Percentiles rank a stretch among this genome's conserved stretches.
These are phyloP conservation scores for Emydura subglobosa DNA, from an alignment of 2,113 vertebrate genomes.

Conservation along the genomic window DNA sequence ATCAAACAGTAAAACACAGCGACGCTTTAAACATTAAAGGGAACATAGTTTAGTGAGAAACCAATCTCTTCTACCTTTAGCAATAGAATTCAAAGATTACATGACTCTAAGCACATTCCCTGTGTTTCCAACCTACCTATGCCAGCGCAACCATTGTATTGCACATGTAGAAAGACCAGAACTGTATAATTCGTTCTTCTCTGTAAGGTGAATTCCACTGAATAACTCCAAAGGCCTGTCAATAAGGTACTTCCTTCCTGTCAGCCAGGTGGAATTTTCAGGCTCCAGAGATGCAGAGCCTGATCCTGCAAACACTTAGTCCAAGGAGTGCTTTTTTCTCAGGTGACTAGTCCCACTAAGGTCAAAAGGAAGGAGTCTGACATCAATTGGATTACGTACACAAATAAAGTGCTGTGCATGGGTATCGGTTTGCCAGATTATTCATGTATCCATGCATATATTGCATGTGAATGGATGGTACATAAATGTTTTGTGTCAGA, in stretches of 20 bases:
- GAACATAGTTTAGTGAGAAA: background rate
- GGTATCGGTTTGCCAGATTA: no score
- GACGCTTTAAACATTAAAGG: no score
- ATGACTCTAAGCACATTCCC: slow-evolving; percentile 1
- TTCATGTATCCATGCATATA: no score
- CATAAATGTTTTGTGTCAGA: background rate
- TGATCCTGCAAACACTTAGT: background rate
- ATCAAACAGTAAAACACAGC: background rate
- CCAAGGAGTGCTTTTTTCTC: background rate
- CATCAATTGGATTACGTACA: background rate
- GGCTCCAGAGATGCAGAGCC: background rate
- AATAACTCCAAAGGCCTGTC: background rate
- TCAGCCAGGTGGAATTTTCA: no score
- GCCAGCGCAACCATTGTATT: background rate
- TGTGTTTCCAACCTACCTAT: background rate
- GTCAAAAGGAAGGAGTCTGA: background rate
- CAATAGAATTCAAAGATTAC: background rate
- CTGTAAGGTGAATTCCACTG: background rate
- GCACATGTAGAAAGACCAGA: background rate
- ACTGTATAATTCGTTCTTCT: background rate
- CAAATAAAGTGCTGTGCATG: no score
- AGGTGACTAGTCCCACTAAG: background rate
- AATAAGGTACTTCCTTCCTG: background rate
- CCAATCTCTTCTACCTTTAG: background rate
- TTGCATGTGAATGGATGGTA: background rate